These are phyloP conservation scores for Megamerina dolium DNA, from an alignment of 2,888 invertebrate species.

Conservation along the genomic window DNA sequence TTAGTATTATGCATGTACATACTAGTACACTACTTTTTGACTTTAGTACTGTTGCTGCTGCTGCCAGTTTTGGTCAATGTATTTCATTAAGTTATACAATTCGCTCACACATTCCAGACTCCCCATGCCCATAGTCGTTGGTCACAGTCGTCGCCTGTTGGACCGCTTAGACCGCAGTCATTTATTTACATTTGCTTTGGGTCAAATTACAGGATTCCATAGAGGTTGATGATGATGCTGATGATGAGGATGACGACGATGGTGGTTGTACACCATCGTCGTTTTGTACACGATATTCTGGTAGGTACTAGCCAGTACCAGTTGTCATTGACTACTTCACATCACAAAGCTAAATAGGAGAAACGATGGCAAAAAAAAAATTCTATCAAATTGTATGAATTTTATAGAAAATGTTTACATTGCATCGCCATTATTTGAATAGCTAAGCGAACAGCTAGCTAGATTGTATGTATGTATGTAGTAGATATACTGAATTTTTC, in stretches of 20 bases:
- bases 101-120: conserved; percentile 10
- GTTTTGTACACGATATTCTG: no score
- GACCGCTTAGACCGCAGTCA: conserved; percentile 22
- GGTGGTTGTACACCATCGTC: no score
- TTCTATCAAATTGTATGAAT: conserved; percentile 9
- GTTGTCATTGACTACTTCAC: neutral
- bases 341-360: neutral
- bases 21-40: conserved; percentile 14
- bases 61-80: conserved; percentile 22
- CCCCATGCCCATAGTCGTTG: neutral
- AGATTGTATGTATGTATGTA: no score
- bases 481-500: no score
- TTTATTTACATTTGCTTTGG: conserved; percentile 48
- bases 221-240: neutral
- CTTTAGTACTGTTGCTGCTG: conserved; percentile 14
- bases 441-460: no score
- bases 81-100: conserved; percentile 47
- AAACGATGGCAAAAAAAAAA: neutral
- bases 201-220: conserved; percentile 43
- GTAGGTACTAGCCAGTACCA: no score
- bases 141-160: neutral
- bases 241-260: no score
- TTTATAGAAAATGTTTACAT: conserved; percentile 15
- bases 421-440: no score
- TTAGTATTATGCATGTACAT: no score